Base-by-base conservation (phyloP, 2,888 invertebrate species). In the Tinea trinotella region DNA sequence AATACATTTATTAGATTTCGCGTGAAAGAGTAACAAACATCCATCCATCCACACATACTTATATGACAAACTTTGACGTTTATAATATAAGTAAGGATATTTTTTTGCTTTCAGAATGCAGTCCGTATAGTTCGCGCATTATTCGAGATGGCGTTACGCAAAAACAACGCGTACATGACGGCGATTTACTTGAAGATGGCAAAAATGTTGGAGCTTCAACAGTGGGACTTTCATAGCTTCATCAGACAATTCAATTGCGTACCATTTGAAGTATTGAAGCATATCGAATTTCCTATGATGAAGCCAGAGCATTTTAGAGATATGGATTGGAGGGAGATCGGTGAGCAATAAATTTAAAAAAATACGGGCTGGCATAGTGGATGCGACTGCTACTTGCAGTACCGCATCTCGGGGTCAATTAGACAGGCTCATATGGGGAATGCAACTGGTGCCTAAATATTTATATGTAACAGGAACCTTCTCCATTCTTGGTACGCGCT, bases 121-220 rank as follows among this genome's bases (percentile, higher is more conserved):
- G 92, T 93, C 0, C 90, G 99, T 54, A 96, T 99, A 62, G 90
- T 94, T 5, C 89, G 99, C 36, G 97, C 98, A 0, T 79, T 99
- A 30, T 99, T 99, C 76, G 98, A 99, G 67, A 94, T 99, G 58
- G 94, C 95, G 0, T 80, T 98, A 4, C 89, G 95, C 20, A 93
- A 93, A 64, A 96, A 96, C 69, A 97, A 96, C 88, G 93, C 99
- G 0, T 88, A 95, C 59, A 90, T 98, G 88, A 92, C 99, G 0
- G 93, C 91, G 0, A 87, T 96, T 4, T 91, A 98, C 60, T 88
- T 99, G 0, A 90, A 89, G 61, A 89, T 99, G 68, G 92, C 97
- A 24, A 97, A 98, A 81, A 96, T 96, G 92, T 88, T 99, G 59
- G 98, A 99, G 70, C 90, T 93, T 2, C 93, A 95, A 66, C 89